Evolutionary conservation across 2,888 invertebrate species (phyloP).

Genomic region (Sinodicranocentrus sp.): DNA sequence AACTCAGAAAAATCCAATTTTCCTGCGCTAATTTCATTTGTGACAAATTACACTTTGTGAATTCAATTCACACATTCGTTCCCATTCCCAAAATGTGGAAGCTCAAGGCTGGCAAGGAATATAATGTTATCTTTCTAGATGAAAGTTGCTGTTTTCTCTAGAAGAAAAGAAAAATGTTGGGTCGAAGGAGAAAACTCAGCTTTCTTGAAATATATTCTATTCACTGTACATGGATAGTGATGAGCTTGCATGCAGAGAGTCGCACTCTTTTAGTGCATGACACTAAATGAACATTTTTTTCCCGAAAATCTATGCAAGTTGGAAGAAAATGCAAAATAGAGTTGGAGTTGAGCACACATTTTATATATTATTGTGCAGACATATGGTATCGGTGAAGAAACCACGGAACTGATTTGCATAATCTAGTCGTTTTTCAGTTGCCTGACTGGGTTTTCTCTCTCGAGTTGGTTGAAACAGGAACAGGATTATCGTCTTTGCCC

Average conservation of each 20-base stretch:
- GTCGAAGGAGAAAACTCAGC: no score
- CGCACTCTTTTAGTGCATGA: no score
- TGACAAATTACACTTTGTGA: slow-evolving; percentile 39
- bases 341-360: background rate
- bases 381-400: slow-evolving; percentile 30
- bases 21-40: slow-evolving; percentile 48
- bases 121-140: no score
- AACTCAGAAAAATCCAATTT: slow-evolving; percentile 35
- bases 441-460: slow-evolving; percentile 36
- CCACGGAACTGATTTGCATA: slow-evolving; percentile 54
- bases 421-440: slow-evolving; percentile 56
- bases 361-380: background rate
- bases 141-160: no score
- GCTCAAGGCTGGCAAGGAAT: background rate
- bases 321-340: background rate
- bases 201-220: no score
- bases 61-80: slow-evolving; percentile 38
- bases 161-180: no score
- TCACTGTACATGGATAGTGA: no score
- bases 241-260: no score
- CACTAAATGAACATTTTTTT: background rate
- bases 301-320: background rate
- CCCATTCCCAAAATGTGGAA: background rate
- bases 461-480: slow-evolving; percentile 11
- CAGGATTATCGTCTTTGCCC: slow-evolving; percentile 41